These are phyloP conservation scores for Scelioninae gen. 2 DNA, from an alignment of 2,888 invertebrate genomes.

Conservation along the genomic window DNA sequence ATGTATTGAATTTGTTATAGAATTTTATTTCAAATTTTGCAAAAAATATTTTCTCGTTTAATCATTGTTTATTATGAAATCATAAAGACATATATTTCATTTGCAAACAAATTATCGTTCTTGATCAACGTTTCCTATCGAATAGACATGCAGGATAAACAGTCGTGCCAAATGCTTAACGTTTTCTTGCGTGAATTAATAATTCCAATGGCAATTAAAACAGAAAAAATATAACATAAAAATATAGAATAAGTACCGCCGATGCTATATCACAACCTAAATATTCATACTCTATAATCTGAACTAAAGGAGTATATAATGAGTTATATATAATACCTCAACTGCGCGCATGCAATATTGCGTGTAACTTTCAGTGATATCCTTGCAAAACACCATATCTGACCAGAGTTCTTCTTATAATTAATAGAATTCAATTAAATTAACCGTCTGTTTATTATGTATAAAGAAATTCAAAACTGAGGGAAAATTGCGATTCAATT, in stretches of 20 bases:
- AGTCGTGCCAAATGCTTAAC: no score
- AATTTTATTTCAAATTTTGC: no score
- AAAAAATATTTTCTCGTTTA: no score
- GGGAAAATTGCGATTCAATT: slow-evolving; percentile 24
- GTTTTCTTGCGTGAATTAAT: no score
- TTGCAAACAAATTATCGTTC: no score
- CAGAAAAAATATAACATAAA: slow-evolving; percentile 17
- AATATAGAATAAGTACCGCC: slow-evolving; percentile 27
- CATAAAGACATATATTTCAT: no score
- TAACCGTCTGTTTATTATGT: slow-evolving; percentile 39
- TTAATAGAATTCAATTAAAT: slow-evolving; percentile 55
- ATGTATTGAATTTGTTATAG: no score
- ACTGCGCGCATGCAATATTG: slow-evolving; percentile 49
- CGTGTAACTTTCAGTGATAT: slow-evolving; percentile 51
- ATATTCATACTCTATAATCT: slow-evolving; percentile 50
- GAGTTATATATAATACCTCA: slow-evolving; percentile 40
- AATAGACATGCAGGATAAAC: no score
- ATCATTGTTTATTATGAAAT: no score
- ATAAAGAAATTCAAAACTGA: slow-evolving; percentile 38
- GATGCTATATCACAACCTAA: slow-evolving; percentile 44
- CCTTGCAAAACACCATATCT: slow-evolving; percentile 43
- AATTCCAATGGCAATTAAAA: slow-evolving; percentile 21
- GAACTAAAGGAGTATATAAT: slow-evolving; percentile 39
- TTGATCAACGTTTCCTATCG: no score
- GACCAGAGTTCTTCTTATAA: slow-evolving; percentile 30